Conservation (phyloP, 1,140 invertebrate genomes). For the Eumeta japonica region DNA sequence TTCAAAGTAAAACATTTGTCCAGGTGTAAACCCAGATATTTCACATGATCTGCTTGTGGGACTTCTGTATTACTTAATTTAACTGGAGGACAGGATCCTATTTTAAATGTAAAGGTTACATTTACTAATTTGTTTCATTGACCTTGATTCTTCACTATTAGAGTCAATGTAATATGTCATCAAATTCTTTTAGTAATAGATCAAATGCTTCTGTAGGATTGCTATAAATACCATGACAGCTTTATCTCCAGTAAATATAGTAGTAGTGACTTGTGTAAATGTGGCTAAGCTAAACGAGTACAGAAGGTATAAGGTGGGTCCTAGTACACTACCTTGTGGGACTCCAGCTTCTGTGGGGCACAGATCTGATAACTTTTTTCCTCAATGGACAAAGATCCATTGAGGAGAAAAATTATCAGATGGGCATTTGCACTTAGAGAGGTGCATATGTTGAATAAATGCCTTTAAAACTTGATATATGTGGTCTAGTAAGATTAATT, state of each 20-base stretch:
- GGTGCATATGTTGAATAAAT: no score
- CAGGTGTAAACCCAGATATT: constrained; percentile 18
- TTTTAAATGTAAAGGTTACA: constrained; percentile 15
- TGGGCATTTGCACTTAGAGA: no score
- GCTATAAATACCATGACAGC: constrained; percentile 11
- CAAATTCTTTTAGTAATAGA: constrained; percentile 6
- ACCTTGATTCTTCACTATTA: constrained; percentile 17
- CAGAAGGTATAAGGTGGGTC: no score
- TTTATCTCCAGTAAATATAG: constrained; percentile 19
- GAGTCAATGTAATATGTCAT: constrained; percentile 11
- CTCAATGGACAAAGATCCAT: no score
- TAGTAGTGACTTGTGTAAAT: no score
- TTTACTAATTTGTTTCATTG: constrained; percentile 16
- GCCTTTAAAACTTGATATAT: no score
- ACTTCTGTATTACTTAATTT: constrained; percentile 10
- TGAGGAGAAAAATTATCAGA: no score
- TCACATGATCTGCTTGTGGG: constrained; percentile 12
- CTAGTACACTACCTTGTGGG: no score
- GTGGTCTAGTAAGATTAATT: no score
- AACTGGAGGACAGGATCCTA: constrained; percentile 10
- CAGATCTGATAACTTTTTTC: no score
- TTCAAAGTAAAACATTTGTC: constrained; percentile 18
- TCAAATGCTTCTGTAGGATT: constrained; percentile 7
- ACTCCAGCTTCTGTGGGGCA: no score
- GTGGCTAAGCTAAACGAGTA: no score